Base-by-base conservation (phyloP, 2,113 vertebrate species). In the Gadus chalcogrammus region DNA sequence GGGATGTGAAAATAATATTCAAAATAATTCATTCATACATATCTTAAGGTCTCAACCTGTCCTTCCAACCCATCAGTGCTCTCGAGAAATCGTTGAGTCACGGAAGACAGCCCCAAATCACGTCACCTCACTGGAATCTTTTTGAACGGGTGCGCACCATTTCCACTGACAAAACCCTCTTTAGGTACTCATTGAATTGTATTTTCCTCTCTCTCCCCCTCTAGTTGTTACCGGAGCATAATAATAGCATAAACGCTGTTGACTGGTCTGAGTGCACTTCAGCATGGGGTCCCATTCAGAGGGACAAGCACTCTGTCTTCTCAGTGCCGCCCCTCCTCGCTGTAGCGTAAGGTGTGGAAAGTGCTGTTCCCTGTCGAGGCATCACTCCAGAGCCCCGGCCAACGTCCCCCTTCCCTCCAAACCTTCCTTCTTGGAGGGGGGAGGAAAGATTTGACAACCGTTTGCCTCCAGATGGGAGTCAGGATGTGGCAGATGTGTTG, bases 141-240 rank as follows among this genome's bases (percentile, higher is more conserved):
- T 90, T 75, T 83, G 83, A 87, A 69, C 75, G 79, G 67, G 64
- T 68, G 73, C 76, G 71, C 68, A 55, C 27, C 75, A 58, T 83
- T 81, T 61, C 74, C 53, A 60, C 58, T 76, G 80, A 88, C 87
- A 82, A 82, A 88, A 77, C 79, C 87, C 76, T 61, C 76, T 78
- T 87, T 72, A 82, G 85, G 88, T 48, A 48, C 13, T 48, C 1
- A 48, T 48, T 48, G 8, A 48, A 12, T 48, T 48, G 42, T 48
- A 48, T 48, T 13, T 48, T 13, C 11, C 42, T 48, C 42, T 48
- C 42, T 48, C 42, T 48, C 42, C 42, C 42, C 12, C 75, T 84
- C 48, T 42, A 12, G 53, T 69, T 35, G 62, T 72, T 72, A 70
- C 48, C 72, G 79, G 75, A 20, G 69, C 65, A 80, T 84, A 20